Evolutionary conservation across 2,113 vertebrate species (phyloP).

Genomic region (Myrmecobius fasciatus): DNA sequence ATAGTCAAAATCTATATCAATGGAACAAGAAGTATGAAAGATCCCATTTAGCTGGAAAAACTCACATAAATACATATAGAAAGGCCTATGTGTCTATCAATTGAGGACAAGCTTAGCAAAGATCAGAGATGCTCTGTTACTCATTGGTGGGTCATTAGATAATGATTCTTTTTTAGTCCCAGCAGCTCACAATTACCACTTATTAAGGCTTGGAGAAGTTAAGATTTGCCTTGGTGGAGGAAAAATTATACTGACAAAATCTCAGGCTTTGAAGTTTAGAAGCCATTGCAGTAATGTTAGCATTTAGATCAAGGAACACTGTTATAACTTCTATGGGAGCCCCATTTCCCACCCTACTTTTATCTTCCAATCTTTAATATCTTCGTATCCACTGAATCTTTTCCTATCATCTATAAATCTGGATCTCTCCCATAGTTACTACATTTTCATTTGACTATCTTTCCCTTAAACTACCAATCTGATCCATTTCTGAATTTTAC

Average conservation of each 20-base stretch:
- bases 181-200: not conserved
- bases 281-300: not conserved
- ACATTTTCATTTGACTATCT: not conserved
- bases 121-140: too few relatives aligned
- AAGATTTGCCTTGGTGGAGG: not conserved
- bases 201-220: too few relatives aligned
- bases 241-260: not conserved
- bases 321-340: not conserved
- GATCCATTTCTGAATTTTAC: not conserved
- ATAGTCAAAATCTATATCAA: too few relatives aligned
- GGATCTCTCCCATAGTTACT: not conserved
- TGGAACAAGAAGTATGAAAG: not conserved
- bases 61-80: not conserved
- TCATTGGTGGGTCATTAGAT: not conserved
- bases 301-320: not conserved
- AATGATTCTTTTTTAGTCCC: not conserved
- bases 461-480: not conserved
- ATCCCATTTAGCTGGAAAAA: not conserved
- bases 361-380: not conserved
- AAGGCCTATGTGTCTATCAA: not conserved
- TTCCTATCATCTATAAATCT: not conserved
- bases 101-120: not conserved
- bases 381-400: not conserved
- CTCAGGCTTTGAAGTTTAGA: not conserved
- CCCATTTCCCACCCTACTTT: not conserved